Evolutionary conservation across 2,797 vertebrate genomes (phyloP), one percentile per base, ranked within the genome.

Genomic region (Cephalopachus bancanus): DNA sequence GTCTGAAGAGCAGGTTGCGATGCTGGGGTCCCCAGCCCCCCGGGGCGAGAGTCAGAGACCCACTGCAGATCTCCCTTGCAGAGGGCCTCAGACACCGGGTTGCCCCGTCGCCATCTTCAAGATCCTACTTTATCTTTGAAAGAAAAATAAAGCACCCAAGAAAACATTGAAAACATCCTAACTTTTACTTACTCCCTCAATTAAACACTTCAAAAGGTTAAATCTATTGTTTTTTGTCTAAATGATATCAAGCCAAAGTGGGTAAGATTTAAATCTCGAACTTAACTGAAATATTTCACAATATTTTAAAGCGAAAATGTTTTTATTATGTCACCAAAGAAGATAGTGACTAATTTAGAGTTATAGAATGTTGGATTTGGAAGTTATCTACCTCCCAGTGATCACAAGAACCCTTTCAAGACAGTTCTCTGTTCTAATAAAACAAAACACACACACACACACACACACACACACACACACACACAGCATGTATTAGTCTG

Each of bases 81-180:
- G n/a, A n/a, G n/a, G n/a, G n/a, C n/a, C n/a, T n/a, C n/a, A n/a
- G n/a, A n/a, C n/a, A n/a, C n/a, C n/a, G n/a, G n/a, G n/a, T n/a
- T n/a, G n/a, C n/a, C n/a, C n/a, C n/a, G n/a, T n/a, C n/a, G n/a
- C n/a, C n/a, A n/a, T n/a, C n/a, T n/a, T n/a, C n/a, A n/a, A n/a
- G n/a, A n/a, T 44, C 44, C 44, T 44, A 44, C 44, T 44, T 51
- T 78, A 87, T 37, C 37, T 92, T 94, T 95, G 55, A 55, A 91
- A 87, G 22, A 94, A 94, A 93, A 64, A 51, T 78, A 30, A 90
- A 65, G 20, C 64, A 20, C 44, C n/a, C 53, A 72, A 81, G 14
- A n/a, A 92, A 55, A 55, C 24, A 89, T 78, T 91, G 28, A 1
- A 91, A 81, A 60, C 55, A 65, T 84, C 10, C 28, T 60, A 78